Evolutionary conservation across 2,888 invertebrate species (phyloP).

Genomic region (Magallana nippona): DNA sequence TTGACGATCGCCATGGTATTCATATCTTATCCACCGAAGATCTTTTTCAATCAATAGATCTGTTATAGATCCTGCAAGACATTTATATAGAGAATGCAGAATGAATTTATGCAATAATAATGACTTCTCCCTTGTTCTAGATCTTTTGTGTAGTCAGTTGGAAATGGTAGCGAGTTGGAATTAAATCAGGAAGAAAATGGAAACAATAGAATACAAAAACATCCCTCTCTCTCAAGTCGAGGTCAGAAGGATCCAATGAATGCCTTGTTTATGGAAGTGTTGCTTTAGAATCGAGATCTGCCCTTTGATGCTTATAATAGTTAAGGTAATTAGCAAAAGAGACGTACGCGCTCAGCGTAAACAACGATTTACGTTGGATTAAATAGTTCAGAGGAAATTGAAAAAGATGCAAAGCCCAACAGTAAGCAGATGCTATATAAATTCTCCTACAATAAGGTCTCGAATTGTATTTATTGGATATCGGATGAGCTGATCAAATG

Average conservation of each 20-base stretch:
- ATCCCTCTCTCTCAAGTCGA: neutral
- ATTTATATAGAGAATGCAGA: too few species aligned
- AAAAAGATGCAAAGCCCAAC: neutral
- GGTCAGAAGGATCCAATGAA: neutral
- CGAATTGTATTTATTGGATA: neutral
- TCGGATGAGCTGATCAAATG: neutral
- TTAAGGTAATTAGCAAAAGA: neutral
- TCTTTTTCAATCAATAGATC: too few species aligned
- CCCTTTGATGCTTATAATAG: neutral
- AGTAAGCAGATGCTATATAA: constrained; percentile 7
- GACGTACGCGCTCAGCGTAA: neutral
- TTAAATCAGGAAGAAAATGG: too few species aligned
- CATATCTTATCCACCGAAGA: too few species aligned
- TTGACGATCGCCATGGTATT: neutral
- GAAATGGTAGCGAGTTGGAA: too few species aligned
- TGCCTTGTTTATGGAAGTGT: constrained; percentile 5
- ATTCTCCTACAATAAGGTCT: constrained; percentile 2
- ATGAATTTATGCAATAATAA: too few species aligned
- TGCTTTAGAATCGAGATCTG: neutral
- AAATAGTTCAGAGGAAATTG: constrained; percentile 12
- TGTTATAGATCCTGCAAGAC: too few species aligned
- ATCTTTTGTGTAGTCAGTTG: too few species aligned
- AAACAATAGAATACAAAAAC: too few species aligned
- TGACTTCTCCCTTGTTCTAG: too few species aligned
- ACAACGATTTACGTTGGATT: neutral